Conservation (phyloP, 2,113 vertebrate species). For the Eidolon helvum region DNA sequence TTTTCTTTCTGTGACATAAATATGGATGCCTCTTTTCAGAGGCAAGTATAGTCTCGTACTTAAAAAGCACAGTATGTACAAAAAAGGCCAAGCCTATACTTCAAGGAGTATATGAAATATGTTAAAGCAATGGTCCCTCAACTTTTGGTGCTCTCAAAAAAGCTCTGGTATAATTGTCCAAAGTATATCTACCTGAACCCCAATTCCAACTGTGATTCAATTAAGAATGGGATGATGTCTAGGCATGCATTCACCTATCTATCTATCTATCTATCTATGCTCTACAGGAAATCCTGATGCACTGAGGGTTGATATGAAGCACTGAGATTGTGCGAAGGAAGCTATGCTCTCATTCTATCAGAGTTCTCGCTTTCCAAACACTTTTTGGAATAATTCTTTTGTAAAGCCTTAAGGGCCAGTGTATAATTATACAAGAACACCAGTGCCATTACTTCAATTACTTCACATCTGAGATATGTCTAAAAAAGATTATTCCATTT, state of each 20-base stretch:
- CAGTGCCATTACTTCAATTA: not conserved
- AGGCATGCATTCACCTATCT: not conserved
- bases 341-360: not conserved
- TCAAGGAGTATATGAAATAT: not conserved
- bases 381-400: constrained; percentile 29
- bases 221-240: not conserved
- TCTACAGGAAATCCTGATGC: not conserved
- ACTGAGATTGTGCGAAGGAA: not conserved
- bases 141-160: not conserved
- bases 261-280: not conserved
- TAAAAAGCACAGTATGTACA: not conserved
- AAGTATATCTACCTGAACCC: not conserved
- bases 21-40: not conserved
- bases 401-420: not conserved
- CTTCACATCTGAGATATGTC: not conserved
- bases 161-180: not conserved
- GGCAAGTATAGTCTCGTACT: not conserved
- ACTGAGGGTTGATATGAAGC: not conserved
- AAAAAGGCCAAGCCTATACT: not conserved
- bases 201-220: not conserved
- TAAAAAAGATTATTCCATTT: not conserved
- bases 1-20: constrained; percentile 32
- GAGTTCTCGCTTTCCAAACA: not conserved
- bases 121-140: not conserved
- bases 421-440: not conserved